A percentile compares a stretch with the other conserved stretches of the same genome.
phyloP scores from a whole-genome alignment of 2,888 invertebrate species.

The Formica aserva region DNA sequence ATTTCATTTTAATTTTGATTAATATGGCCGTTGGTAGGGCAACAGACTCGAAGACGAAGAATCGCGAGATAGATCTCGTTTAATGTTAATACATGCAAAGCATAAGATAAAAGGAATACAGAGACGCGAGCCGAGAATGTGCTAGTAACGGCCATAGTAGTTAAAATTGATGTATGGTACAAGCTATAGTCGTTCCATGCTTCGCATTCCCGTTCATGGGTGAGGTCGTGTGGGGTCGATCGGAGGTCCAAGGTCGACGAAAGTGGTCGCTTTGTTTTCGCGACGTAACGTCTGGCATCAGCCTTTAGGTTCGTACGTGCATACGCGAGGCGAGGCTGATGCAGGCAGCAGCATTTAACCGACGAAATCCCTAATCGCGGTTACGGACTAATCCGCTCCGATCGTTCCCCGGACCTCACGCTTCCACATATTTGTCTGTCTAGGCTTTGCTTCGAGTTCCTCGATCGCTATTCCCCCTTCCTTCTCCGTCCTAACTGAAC shows the following conservation, averaged over 20 bases:
- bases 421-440: constrained; percentile 78
- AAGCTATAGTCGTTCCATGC: constrained; percentile 80
- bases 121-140: constrained; percentile 26
- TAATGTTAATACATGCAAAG: not conserved
- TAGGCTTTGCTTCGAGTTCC: constrained; percentile 76
- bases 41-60: not conserved
- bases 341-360: constrained; percentile 17
- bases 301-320: constrained; percentile 34
- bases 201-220: constrained; percentile 79
- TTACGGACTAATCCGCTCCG: constrained; percentile 67
- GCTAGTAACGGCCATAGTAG: constrained; percentile 67
- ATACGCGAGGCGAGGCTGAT: constrained; percentile 38
- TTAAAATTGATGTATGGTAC: constrained; percentile 65
- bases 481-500: not conserved
- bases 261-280: constrained; percentile 56
- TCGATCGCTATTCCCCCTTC: not conserved
- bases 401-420: constrained; percentile 76
- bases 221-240: constrained; percentile 76
- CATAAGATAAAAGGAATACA: constrained; percentile 12
- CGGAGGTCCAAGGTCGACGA: constrained; percentile 67
- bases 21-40: constrained; percentile 61
- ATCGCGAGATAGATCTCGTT: not conserved
- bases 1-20: constrained; percentile 62
- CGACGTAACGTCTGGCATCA: constrained; percentile 45
- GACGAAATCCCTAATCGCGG: constrained; percentile 46